Conservation (phyloP, 2,888 invertebrate genomes). For the Athrips mouffetella region DNA sequence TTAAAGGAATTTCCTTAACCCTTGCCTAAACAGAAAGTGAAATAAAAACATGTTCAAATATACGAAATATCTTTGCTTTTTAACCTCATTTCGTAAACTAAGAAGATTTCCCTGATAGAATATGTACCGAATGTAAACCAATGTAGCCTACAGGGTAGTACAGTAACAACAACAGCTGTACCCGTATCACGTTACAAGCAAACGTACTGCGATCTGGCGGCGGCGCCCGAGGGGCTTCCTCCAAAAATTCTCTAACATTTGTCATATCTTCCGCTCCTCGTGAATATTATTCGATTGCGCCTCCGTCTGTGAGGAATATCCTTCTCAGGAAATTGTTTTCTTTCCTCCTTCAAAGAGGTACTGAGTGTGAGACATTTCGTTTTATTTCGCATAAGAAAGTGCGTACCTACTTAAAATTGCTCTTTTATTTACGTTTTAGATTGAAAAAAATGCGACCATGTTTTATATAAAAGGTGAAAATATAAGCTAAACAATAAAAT, state of each 20-base stretch:
- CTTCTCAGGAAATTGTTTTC: conserved; percentile 42
- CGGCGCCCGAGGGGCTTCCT: conserved; percentile 27
- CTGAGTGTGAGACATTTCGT: conserved; percentile 27
- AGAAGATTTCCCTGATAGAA: no score
- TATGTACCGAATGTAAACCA: no score
- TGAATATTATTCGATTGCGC: conserved; percentile 56
- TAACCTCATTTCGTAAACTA: no score
- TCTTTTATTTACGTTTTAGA: no score
- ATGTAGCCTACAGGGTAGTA: no score
- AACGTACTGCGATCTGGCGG: conserved; percentile 19
- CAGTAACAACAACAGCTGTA: conserved; percentile 24
- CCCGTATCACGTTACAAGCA: conserved; percentile 7
- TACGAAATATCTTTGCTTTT: no score
- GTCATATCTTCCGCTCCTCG: conserved; percentile 42
- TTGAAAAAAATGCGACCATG: no score
- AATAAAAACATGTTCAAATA: not conserved
- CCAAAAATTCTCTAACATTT: conserved; percentile 40
- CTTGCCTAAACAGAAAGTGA: no score
- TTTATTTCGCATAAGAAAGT: conserved; percentile 25
- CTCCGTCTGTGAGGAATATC: conserved; percentile 36
- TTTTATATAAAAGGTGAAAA: no score
- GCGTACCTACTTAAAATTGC: not conserved
- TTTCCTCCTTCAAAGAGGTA: conserved; percentile 32
- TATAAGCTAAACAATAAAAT: no score
- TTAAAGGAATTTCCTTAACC: no score